These are phyloP conservation scores for Apostichopus parvimensis DNA, from an alignment of 35 echinoderm and acorn worm species.

Conservation along the genomic window DNA sequence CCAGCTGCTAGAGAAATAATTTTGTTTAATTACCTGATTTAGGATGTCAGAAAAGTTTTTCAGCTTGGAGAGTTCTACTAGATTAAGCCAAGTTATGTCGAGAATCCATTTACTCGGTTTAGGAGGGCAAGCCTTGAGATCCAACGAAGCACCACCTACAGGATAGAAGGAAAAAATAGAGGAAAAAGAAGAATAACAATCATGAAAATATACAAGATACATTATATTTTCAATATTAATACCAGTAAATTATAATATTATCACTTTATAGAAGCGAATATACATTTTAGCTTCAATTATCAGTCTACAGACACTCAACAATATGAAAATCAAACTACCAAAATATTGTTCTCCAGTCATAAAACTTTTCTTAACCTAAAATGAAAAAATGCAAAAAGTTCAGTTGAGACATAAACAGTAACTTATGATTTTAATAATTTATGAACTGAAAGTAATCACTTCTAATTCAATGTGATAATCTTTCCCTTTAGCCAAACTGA, in stretches of 20 bases:
- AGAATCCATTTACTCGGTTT: constrained; percentile 96
- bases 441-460: too few species aligned
- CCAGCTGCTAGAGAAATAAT: too few species aligned
- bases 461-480: too few species aligned
- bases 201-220: not conserved
- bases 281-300: too few species aligned
- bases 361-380: not conserved
- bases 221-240: not conserved
- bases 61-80: constrained; percentile 93
- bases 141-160: constrained; percentile 89
- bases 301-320: too few species aligned
- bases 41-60: constrained; percentile 92
- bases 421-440: too few species aligned
- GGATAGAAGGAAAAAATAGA: not conserved
- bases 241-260: too few species aligned
- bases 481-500: too few species aligned
- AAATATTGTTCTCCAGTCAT: not conserved
- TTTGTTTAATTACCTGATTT: constrained; percentile 58
- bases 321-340: too few species aligned
- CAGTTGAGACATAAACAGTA: too few species aligned
- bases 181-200: not conserved
- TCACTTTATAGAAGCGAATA: too few species aligned
- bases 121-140: constrained; percentile 91
- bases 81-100: constrained; percentile 97
- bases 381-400: too few species aligned